Base-by-base conservation (phyloP, 2,888 invertebrate genomes). In the Apotomis capreana region DNA sequence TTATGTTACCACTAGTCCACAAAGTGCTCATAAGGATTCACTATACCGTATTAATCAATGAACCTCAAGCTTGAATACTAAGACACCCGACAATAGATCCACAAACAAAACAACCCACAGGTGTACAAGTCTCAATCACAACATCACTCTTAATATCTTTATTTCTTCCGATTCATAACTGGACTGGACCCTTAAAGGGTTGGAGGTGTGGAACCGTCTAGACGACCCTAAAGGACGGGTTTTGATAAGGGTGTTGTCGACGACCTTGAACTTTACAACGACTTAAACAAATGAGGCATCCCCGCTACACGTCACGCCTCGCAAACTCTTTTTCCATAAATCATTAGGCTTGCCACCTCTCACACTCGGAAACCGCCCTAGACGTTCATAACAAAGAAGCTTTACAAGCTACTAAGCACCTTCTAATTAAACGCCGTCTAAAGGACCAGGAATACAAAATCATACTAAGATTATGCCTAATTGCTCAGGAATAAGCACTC, bases 141-240 rank as follows among this genome's bases (percentile, higher is more conserved):
- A 68, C 46, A 67, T 37, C 26, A 37, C 68, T 63, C 63, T 54
- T 57, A 78, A 82, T 78, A 78, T 74, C 71, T 75, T 73, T 77
- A 79, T 84, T 72, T 59, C 57, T 10, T 84, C 81, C 83, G 84
- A 87, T 80, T 84, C 83, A 82, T 87, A 87, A 90, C 87, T 86
- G 87, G 84, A 85, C 84, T 86, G 88, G 85, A 85, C 84, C 87
- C 87, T 83, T 79, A 84, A 87, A 90, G 88, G 90, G 90, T 90
- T 89, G 85, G 82, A 91, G 90, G 91, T 91, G 91, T 87, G 89
- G 89, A 87, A 80, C 84, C 88, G 92, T 92, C 92, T 92, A 92
- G 92, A 92, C 92, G 90, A 87, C 86, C 90, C 89, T 85, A 88
- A 87, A 88, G 88, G 89, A 88, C 89, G 88, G 87, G 84, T 85